A percentile compares a stretch with the other conserved stretches of the same genome.
Evolutionary conservation across 1,140 invertebrate species (phyloP).

Genomic region (Sesamia nonagrioides): DNA sequence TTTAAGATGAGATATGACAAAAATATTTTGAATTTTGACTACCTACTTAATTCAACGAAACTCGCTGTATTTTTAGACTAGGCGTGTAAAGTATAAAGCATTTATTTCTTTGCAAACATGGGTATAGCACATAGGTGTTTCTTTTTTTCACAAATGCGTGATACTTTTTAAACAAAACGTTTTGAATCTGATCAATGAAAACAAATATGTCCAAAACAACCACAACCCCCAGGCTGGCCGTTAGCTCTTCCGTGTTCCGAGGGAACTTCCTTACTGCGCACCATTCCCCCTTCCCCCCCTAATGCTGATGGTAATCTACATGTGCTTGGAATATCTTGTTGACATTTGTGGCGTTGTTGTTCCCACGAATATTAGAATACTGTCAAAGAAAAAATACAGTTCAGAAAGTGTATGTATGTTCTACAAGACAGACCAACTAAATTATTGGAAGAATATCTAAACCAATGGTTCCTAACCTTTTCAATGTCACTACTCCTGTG

Average conservation of each 20-base stretch:
- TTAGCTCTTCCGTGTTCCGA: constrained; percentile 36
- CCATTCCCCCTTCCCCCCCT: not conserved
- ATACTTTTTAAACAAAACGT: too few species aligned
- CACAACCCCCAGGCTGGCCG: not conserved
- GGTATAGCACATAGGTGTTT: too few species aligned
- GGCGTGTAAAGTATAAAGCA: too few species aligned
- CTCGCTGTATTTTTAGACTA: not conserved
- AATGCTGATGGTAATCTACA: constrained; percentile 36
- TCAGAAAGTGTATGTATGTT: not conserved
- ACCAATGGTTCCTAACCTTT: too few species aligned
- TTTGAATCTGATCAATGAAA: too few species aligned
- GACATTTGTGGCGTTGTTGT: constrained; percentile 30
- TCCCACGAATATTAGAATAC: constrained; percentile 28
- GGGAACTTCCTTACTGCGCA: constrained; percentile 40
- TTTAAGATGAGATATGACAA: not conserved
- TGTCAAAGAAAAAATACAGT: constrained; percentile 30
- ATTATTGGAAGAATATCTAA: too few species aligned
- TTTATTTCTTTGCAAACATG: too few species aligned
- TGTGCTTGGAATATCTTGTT: constrained; percentile 22
- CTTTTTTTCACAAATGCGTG: too few species aligned
- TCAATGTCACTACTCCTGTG: too few species aligned
- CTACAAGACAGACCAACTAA: too few species aligned
- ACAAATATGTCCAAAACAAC: too few species aligned
- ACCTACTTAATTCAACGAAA: not conserved
- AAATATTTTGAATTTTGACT: not conserved